Evolutionary conservation across 2,888 invertebrate genomes (phyloP), one percentile per base, ranked within the genome.

Genomic region (Nezara viridula): DNA sequence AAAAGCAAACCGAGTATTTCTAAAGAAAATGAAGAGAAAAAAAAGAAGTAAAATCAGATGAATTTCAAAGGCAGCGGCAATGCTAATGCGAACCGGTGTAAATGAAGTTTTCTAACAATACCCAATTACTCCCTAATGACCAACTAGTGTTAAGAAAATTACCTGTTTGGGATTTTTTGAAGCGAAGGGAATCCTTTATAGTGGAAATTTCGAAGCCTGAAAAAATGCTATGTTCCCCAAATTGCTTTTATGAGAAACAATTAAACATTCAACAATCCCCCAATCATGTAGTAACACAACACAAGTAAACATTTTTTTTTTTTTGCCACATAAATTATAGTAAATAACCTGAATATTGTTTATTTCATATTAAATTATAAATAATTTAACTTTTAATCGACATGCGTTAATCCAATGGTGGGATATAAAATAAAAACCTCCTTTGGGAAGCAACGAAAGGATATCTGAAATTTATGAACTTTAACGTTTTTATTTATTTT

Each of bases 61-160:
- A 32, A 37, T 66, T 66, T 66, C 66, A 66, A 66, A 66, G 32
- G 32, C 14, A 32, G 32, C 32, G 66, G 32, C 32, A 66, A 66
- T 66, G 66, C 66, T 37, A 66, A 60, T 60, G 60, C 14, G 60
- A 60, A 27, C 27, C 14, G 27, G 27, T 60, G 60, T 32, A 32
- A 60, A 32, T 66, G 66, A 32, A 66, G 66, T 66, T 32, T 32
- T 37, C 19, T 19, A 66, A 66, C 66, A 66, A 66, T 66, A 32
- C 32, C 66, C 32, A 66, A 66, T 66, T 66, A 66, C 32, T 66
- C 66, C 19, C 66, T 66, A 66, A 66, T 66, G 66, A 66, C 32
- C 32, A 66, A 66, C 66, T 66, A 32, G 66, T 66, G 32, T 66
- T 66, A 66, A 19, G 66, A 66, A 16, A 32, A 66, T 66, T 66